Evolutionary conservation across 1,140 invertebrate genomes (phyloP).

Genomic region (Wasmannia auropunctata): DNA sequence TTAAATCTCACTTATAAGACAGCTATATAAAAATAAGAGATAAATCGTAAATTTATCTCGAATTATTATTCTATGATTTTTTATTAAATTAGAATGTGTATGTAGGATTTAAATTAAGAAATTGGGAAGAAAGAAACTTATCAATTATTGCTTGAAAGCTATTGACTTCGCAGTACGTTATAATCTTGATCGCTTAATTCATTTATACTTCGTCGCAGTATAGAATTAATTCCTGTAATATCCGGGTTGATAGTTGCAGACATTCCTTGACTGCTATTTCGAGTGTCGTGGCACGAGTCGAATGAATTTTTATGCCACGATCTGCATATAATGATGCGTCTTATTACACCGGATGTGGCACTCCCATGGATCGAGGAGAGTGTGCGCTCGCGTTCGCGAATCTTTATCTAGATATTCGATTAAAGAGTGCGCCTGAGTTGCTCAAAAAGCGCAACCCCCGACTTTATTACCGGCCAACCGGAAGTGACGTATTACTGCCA

Average conservation of each 20-base stretch:
- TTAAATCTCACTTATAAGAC: background rate
- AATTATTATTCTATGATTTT: background rate
- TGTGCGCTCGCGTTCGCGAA: conserved; percentile 39
- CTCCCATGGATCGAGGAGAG: conserved; percentile 68
- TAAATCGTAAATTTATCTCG: background rate
- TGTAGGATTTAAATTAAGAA: background rate
- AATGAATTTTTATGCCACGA: conserved; percentile 77
- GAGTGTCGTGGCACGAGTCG: conserved; percentile 44
- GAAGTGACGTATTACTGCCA: conserved; percentile 43
- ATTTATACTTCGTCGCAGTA: background rate
- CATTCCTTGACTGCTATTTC: conserved; percentile 18
- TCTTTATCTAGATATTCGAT: conserved; percentile 69
- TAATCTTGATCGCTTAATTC: background rate
- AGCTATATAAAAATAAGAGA: background rate
- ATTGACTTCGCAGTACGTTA: background rate
- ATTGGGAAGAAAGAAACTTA: background rate
- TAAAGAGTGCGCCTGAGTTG: conserved; percentile 57
- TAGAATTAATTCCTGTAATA: conserved; percentile 24
- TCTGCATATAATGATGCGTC: conserved; percentile 79
- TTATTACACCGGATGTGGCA: conserved; percentile 78
- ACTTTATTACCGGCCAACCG: background rate
- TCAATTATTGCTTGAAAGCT: background rate
- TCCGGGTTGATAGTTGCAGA: conserved; percentile 5
- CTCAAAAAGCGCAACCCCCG: conserved; percentile 21
- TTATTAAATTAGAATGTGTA: background rate